phyloP scores from a whole-genome alignment of 2,797 vertebrate species.

The Pempheris klunzingeri region DNA sequence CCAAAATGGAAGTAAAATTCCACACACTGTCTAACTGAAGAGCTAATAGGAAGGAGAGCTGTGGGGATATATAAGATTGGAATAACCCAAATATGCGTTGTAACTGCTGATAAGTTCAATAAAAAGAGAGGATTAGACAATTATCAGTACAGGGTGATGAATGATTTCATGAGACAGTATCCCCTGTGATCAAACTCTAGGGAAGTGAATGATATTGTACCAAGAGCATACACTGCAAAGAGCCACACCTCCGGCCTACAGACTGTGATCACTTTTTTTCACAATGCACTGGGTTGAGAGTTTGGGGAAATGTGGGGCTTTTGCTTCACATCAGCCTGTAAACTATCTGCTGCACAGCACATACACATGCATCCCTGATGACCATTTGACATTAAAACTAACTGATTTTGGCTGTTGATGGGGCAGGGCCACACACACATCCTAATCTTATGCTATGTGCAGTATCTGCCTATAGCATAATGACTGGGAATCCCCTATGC shows the following conservation, averaged over 20 bases:
- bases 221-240: background rate
- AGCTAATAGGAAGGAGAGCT: background rate
- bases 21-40: background rate
- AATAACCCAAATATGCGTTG: background rate
- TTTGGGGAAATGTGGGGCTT: conserved; percentile 30
- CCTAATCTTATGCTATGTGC: background rate
- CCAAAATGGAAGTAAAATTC: background rate
- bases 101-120: background rate
- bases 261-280: conserved; percentile 31
- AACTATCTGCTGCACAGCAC: conserved; percentile 12
- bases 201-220: background rate
- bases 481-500: background rate
- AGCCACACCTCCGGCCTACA: background rate
- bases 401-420: background rate
- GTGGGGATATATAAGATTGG: background rate
- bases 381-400: conserved; percentile 1
- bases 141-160: background rate
- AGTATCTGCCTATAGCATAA: background rate
- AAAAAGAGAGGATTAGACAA: conserved; percentile 23
- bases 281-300: conserved; percentile 14
- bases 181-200: background rate
- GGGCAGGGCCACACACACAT: background rate
- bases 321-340: conserved; percentile 34
- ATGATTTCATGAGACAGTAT: conserved; percentile 4
- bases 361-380: background rate